Evolutionary conservation across 2,797 vertebrate species (phyloP), one percentile per base, ranked within the genome.

Genomic region (Alcedo atthis): DNA sequence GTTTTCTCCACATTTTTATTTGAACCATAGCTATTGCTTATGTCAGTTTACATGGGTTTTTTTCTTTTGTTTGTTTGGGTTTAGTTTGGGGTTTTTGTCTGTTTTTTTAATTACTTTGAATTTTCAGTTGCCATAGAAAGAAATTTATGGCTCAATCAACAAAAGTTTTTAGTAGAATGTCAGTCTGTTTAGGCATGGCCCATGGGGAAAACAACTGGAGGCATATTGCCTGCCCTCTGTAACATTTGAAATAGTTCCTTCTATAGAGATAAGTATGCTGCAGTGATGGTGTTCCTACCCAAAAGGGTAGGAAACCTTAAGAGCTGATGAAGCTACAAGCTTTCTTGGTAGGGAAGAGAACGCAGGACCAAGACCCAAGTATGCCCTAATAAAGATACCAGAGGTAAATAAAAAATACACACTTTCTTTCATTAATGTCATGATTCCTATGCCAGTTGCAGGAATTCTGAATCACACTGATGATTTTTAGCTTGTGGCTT

Each of bases 71-170:
- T 83, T 92, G 85, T 15, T 49, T 49, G 25, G 48, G 15, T 49
- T 49, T 26, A 25, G 14, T 40, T 49, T 49, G 25, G 48, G 14
- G 2, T 15, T 25, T 49, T 40, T 40, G 13, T 40, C 37, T 40
- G 37, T 37, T 40, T 49, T 49, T 49, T 14, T 8, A 49, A 15
- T 49, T 7, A 8, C 28, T 32, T 77, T 76, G 26, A 4, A 18
- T 81, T 87, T 93, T 83, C 87, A 46, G n/a, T 74, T 90, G 57
- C 42, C 63, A 53, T 26, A 45, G 49, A 51, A 57, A 62, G 6
- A 90, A 92, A 94, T 81, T 82, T 94, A 91, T 80, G 62, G 18
- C 54, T 78, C 62, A 90, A 89, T 81, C 46, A 66, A 26, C 82
- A 85, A 51, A 74, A n/a, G 24, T 18, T 76, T 81, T 32, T 48